A percentile compares a stretch with the other conserved stretches of the same genome.
phyloP scores from a whole-genome alignment of 2,797 vertebrate species.

The Enteromius afrohamiltoni region DNA sequence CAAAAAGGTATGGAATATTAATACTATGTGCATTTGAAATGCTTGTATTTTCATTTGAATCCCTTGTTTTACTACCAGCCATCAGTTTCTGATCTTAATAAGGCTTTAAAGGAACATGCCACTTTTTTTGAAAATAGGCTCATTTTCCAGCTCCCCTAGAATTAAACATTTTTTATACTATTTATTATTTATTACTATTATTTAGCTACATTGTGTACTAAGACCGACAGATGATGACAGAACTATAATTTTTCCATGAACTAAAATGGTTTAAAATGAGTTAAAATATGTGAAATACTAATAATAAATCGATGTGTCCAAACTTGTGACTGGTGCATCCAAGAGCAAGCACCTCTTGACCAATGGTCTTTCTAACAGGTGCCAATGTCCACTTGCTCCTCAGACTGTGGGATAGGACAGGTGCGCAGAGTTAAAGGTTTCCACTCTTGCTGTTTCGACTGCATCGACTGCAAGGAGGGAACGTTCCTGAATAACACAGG shows the following conservation, averaged over 20 bases:
- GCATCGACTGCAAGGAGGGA: slow-evolving; percentile 83
- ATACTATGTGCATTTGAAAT: not conserved
- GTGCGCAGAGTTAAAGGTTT: slow-evolving; percentile 85
- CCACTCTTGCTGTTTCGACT: slow-evolving; percentile 92
- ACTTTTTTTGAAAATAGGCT: too few species aligned
- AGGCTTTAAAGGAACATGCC: too few species aligned
- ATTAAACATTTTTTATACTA: too few species aligned
- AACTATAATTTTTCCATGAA: not conserved
- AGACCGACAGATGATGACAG: not conserved
- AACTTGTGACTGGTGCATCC: not conserved
- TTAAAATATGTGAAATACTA: not conserved
- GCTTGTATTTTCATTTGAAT: not conserved
- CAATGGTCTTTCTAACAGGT: slow-evolving; percentile 70
- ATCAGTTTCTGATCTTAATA: not conserved
- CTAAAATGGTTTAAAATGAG: not conserved
- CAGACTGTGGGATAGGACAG: slow-evolving; percentile 79
- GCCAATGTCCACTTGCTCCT: slow-evolving; percentile 84
- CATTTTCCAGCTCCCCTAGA: too few species aligned
- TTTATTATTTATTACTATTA: too few species aligned
- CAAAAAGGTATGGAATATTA: slow-evolving; percentile 61
- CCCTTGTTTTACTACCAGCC: not conserved
- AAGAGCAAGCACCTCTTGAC: not conserved
- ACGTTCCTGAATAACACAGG: slow-evolving; percentile 78
- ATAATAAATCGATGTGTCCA: not conserved
- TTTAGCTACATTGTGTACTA: too few species aligned